Conservation (phyloP, 2,113 vertebrate species). For the Pangasianodon hypophthalmus region DNA sequence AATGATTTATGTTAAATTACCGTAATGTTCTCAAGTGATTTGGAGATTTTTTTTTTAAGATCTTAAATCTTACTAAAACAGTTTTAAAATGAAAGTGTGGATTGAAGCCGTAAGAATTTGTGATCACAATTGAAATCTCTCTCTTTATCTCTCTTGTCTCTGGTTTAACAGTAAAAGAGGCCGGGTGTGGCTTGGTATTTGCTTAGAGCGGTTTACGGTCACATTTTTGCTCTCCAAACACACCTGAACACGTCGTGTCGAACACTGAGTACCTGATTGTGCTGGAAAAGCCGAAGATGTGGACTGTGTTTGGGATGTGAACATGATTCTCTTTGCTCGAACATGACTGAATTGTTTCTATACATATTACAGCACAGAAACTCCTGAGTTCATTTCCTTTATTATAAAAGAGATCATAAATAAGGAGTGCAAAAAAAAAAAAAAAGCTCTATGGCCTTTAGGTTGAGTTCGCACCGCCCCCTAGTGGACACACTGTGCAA, state of each 20-base stretch:
- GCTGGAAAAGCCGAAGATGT: neutral
- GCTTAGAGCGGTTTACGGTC: neutral
- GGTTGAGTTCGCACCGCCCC: slow-evolving; percentile 42
- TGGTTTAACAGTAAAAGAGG: neutral
- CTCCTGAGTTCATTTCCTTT: neutral
- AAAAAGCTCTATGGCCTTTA: neutral
- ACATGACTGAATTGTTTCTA: neutral
- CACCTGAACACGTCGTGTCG: neutral
- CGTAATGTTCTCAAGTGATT: neutral
- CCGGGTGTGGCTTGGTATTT: slow-evolving; percentile 7
- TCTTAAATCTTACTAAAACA: neutral
- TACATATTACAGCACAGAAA: neutral
- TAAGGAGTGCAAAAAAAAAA: neutral
- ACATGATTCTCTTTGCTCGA: neutral
- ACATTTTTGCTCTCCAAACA: neutral
- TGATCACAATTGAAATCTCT: neutral
- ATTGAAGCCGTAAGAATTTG: no score
- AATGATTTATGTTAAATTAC: neutral
- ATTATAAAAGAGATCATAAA: neutral
- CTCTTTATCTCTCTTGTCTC: neutral
- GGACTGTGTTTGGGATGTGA: neutral
- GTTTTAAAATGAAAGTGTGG: no score
- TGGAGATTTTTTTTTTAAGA: no score
- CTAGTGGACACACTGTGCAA: slow-evolving; percentile 52
- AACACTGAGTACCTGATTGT: neutral